Evolutionary conservation across 1,140 invertebrate genomes (phyloP).

Genomic region (Telenomus remus): DNA sequence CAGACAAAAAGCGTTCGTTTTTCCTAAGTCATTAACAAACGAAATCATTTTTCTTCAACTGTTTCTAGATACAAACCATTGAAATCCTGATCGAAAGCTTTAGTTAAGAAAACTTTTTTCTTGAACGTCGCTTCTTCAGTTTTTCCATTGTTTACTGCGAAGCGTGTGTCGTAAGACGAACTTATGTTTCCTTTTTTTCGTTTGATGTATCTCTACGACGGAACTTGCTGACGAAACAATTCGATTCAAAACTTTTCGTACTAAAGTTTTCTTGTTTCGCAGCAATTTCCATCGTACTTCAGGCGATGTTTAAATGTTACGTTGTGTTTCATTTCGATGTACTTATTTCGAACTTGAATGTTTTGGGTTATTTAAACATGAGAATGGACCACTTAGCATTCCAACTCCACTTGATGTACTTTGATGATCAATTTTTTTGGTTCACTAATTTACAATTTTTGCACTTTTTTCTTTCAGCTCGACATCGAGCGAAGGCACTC

Average conservation of each 20-base stretch:
- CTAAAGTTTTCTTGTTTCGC: too few relatives aligned
- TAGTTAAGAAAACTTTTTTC: constrained; percentile 46
- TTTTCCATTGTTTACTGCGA: constrained; percentile 30
- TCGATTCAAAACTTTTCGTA: too few relatives aligned
- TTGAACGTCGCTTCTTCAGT: constrained; percentile 28
- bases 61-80: constrained; percentile 52
- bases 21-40: constrained; percentile 20
- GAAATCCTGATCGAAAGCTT: constrained; percentile 47
- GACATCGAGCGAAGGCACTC: constrained; percentile 74
- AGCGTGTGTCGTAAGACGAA: constrained; percentile 28
- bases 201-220: not conserved
- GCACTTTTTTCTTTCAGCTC: constrained; percentile 62
- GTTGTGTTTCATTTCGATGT: too few relatives aligned
- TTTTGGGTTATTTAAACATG: too few relatives aligned
- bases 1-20: not conserved
- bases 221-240: too few relatives aligned
- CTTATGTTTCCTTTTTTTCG: constrained; percentile 13
- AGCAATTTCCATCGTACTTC: too few relatives aligned
- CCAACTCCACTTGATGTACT: too few relatives aligned
- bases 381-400: too few relatives aligned
- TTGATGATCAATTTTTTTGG: too few relatives aligned
- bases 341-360: too few relatives aligned
- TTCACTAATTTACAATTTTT: not conserved
- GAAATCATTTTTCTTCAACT: constrained; percentile 34
- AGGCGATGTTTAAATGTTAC: too few relatives aligned